Evolutionary conservation across 2,888 invertebrate species (phyloP), one percentile per base, ranked within the genome.

Genomic region (Serripes groenlandicus): DNA sequence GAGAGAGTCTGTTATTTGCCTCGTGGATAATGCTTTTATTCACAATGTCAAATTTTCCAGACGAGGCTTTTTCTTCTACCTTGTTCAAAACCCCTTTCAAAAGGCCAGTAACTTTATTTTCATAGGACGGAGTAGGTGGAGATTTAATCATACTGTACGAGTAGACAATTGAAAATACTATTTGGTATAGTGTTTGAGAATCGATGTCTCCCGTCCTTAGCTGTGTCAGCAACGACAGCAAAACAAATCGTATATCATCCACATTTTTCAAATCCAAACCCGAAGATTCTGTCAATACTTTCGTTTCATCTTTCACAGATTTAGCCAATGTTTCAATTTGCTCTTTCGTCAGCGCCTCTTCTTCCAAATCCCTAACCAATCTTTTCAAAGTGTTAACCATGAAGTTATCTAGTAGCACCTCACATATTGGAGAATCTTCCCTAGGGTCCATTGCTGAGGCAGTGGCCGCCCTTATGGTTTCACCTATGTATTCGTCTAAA

Each of bases 321-420:
- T 64, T 56, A 5, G 88, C 88, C 37, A 90, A 81, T 9, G 68
- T 64, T 32, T 81, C 58, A 28, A 90, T 60, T 66, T 87, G 85
- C 0, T 82, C 85, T 56, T 85, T 84, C 18, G 87, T 75, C 0
- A 90, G 70, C 28, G 62, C 70, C 26, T 87, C 87, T 5, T 84
- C 42, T 34, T 87, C 83, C 7, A 91, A 75, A 52, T 91, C 90
- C 23, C 84, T 75, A 42, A 87, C 86, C 0, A 90, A 68, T 18
- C 81, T 77, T 30, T 81, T 78, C 23, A 91, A 70, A 2, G 88
- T 88, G 2, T 54, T 78, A 11, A 90, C 68, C 70, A 91, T 87
- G 54, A 89, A 90, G 26, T 89, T 85, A 68, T 90, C 89, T 9
- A 89, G 73, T 26, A 86, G 76, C 21, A 80, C 76, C 23, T 90